These are phyloP conservation scores for Cordylochernes scorpioides DNA, from an alignment of 2,888 invertebrate genomes.

Conservation along the genomic window DNA sequence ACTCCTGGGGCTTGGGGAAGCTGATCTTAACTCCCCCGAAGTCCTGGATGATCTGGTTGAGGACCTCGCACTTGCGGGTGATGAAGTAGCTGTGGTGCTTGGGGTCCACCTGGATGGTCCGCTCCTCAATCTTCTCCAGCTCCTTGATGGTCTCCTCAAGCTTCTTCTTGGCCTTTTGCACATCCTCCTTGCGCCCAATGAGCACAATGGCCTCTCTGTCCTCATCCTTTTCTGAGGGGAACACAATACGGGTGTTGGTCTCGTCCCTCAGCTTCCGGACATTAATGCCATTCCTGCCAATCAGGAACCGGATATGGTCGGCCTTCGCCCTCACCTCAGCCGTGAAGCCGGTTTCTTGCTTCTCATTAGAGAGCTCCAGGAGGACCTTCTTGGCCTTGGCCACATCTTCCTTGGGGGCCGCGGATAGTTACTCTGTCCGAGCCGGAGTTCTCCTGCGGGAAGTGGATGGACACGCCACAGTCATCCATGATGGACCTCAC, in stretches of 20 bases:
- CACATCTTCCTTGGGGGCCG: slow-evolving; percentile 81
- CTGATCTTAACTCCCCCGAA: slow-evolving; percentile 85
- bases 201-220: slow-evolving; percentile 64
- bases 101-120: slow-evolving; percentile 58
- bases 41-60: slow-evolving; percentile 69
- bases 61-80: slow-evolving; percentile 60
- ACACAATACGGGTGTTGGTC: slow-evolving; percentile 76
- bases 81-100: slow-evolving; percentile 86
- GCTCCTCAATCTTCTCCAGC: slow-evolving; percentile 39
- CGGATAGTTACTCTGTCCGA: slow-evolving; percentile 69
- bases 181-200: slow-evolving; percentile 71
- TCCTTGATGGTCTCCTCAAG: slow-evolving; percentile 62
- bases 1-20: slow-evolving; percentile 53
- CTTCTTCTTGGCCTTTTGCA: slow-evolving; percentile 52
- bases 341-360: slow-evolving; percentile 59
- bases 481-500: slow-evolving; percentile 89
- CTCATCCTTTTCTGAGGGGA: slow-evolving; percentile 70
- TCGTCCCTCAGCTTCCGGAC: slow-evolving; percentile 49
- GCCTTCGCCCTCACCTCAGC: slow-evolving; percentile 69
- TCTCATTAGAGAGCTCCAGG: slow-evolving; percentile 53
- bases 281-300: slow-evolving; percentile 47
- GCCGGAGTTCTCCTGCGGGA: slow-evolving; percentile 64
- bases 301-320: slow-evolving; percentile 87
- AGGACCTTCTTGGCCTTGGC: slow-evolving; percentile 61
- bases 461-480: slow-evolving; percentile 82